Conservation (phyloP, 2,797 vertebrate species). For the Propithecus deckenii region DNA sequence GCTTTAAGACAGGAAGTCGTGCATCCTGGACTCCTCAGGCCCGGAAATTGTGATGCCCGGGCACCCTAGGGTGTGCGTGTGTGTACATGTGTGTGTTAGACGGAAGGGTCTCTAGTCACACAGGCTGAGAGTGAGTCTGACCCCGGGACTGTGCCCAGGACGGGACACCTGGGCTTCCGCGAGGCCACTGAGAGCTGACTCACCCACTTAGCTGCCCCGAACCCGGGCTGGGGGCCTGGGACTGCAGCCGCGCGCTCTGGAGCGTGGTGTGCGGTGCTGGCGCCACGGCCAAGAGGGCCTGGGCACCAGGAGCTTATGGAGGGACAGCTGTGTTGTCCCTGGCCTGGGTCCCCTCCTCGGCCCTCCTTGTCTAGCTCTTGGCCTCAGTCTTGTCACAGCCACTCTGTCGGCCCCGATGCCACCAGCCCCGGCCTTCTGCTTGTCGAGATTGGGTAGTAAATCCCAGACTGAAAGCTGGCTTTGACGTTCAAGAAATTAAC, state of each 20-base stretch:
- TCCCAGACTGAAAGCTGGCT: neutral
- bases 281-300: neutral
- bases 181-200: neutral
- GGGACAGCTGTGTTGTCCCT: neutral
- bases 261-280: rapidly evolving
- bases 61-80: neutral
- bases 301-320: rapidly evolving
- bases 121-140: neutral
- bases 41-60: rapidly evolving
- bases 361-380: neutral
- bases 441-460: neutral
- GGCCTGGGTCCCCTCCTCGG: rapidly evolving
- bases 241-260: rapidly evolving
- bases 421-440: neutral
- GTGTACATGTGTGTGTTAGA: too few relatives aligned
- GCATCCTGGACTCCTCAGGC: neutral
- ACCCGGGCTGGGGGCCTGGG: rapidly evolving
- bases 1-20: neutral
- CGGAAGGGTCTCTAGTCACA: neutral
- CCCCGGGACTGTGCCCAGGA: neutral
- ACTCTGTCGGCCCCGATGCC: rapidly evolving
- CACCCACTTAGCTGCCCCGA: rapidly evolving
- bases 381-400: neutral
- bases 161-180: rapidly evolving
- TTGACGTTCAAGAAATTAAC: neutral